phyloP scores from a whole-genome alignment of 2,797 vertebrate species.

The Falco columbarius region DNA sequence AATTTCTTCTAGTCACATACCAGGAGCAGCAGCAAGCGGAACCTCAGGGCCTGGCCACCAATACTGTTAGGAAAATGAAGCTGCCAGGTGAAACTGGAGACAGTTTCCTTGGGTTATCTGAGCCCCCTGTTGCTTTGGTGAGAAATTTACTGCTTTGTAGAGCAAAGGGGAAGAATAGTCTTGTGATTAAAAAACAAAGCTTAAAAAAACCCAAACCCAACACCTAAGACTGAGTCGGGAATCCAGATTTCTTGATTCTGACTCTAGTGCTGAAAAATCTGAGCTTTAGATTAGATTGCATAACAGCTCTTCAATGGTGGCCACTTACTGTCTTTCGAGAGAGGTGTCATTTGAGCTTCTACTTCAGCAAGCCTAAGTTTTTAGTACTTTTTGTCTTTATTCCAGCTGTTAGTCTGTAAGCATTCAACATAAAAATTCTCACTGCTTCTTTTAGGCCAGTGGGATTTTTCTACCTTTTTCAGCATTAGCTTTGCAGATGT shows the following conservation, averaged over 20 bases:
- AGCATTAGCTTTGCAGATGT: neutral
- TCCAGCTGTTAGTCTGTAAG: neutral
- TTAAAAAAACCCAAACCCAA: neutral
- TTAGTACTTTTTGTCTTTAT: neutral
- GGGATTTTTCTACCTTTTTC: neutral
- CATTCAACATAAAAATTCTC: neutral
- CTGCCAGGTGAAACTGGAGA: slow-evolving; percentile 11
- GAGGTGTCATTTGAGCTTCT: neutral
- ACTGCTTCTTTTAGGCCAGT: neutral
- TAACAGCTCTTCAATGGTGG: neutral
- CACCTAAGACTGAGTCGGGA: neutral
- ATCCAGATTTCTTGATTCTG: neutral
- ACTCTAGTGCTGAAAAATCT: neutral
- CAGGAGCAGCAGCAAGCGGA: neutral
- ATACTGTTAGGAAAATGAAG: neutral
- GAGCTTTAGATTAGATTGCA: neutral
- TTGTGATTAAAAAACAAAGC: neutral
- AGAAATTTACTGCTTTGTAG: neutral
- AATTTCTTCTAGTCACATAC: neutral
- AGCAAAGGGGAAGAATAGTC: slow-evolving; percentile 1
- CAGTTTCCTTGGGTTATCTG: slow-evolving; percentile 22
- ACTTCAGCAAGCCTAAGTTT: neutral
- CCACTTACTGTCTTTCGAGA: neutral
- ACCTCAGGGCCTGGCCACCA: neutral
- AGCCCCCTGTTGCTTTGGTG: neutral